A percentile compares a stretch with the other conserved stretches of the same genome.
Conservation (phyloP, 2,888 invertebrate species). For the Prosapia bicincta region DNA sequence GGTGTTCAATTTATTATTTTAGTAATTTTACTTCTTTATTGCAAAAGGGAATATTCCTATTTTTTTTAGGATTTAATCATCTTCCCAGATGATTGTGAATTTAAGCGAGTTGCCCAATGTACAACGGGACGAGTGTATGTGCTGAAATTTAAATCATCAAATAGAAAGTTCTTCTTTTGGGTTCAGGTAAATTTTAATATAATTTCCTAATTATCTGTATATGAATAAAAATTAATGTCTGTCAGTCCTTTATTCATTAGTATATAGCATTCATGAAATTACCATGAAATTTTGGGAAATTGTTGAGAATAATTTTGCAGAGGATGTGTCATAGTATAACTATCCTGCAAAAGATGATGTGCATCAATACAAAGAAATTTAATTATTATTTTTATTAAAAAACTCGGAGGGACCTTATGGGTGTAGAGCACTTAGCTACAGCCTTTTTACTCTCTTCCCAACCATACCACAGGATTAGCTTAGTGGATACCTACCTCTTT, state of each 20-base stretch:
- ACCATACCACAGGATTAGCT: too few species aligned
- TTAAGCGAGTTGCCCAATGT: constrained; percentile 90
- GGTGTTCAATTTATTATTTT: too few species aligned
- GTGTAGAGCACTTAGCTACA: too few species aligned
- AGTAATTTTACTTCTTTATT: too few species aligned
- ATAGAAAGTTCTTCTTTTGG: constrained; percentile 96
- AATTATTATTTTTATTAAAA: too few species aligned
- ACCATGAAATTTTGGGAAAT: too few species aligned
- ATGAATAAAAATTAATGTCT: neutral
- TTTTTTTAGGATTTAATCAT: constrained; percentile 81
- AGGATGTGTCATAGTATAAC: neutral
- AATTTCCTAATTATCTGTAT: neutral
- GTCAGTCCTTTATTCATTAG: neutral
- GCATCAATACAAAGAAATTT: too few species aligned
- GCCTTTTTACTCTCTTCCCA: too few species aligned
- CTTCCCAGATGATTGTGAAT: constrained; percentile 98
- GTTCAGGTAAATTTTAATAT: constrained; percentile 72
- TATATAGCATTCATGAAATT: neutral
- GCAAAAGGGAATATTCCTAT: too few species aligned
- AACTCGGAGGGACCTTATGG: too few species aligned
- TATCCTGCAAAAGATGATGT: too few species aligned
- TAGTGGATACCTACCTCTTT: too few species aligned
- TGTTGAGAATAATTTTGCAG: neutral
- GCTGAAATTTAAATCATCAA: constrained; percentile 92
- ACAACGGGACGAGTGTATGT: constrained; percentile 95